Evolutionary conservation across 2,797 vertebrate genomes (phyloP).

Genomic region (Sebastes goodei): DNA sequence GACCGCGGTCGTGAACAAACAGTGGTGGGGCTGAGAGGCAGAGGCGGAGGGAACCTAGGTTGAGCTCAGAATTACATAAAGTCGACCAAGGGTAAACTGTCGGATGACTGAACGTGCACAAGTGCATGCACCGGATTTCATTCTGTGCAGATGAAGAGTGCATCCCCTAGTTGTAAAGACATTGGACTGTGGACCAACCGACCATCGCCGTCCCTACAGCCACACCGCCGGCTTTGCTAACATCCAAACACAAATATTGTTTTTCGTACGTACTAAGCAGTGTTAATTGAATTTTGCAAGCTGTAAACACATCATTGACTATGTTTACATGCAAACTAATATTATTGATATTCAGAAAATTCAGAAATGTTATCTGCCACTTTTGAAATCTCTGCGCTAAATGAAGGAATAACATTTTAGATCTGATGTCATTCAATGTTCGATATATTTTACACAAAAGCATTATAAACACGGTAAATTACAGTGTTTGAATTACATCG

Average conservation of each 20-base stretch:
- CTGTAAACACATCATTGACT: not conserved
- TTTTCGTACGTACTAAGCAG: not conserved
- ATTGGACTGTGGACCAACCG: not conserved
- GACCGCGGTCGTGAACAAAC: not conserved
- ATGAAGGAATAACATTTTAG: too few species aligned
- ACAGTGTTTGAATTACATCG: too few species aligned
- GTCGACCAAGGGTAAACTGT: not conserved
- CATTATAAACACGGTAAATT: too few species aligned
- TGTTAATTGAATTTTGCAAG: accelerated
- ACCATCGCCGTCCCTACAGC: too few species aligned
- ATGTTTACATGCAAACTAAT: too few species aligned
- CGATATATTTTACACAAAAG: too few species aligned
- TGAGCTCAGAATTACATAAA: not conserved
- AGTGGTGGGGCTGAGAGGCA: not conserved
- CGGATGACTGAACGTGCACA: not conserved
- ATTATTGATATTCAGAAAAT: too few species aligned
- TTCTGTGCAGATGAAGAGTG: not conserved
- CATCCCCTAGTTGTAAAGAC: not conserved
- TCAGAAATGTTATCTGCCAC: too few species aligned
- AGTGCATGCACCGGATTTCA: not conserved
- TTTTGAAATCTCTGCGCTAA: too few species aligned
- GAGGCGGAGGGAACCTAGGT: not conserved
- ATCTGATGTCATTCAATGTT: too few species aligned
- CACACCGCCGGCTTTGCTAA: not conserved
- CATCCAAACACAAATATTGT: not conserved